Percentiles rank a stretch among this genome's conserved stretches.
Evolutionary conservation across 2,113 vertebrate genomes (phyloP).

Genomic region (Microcebus murinus): DNA sequence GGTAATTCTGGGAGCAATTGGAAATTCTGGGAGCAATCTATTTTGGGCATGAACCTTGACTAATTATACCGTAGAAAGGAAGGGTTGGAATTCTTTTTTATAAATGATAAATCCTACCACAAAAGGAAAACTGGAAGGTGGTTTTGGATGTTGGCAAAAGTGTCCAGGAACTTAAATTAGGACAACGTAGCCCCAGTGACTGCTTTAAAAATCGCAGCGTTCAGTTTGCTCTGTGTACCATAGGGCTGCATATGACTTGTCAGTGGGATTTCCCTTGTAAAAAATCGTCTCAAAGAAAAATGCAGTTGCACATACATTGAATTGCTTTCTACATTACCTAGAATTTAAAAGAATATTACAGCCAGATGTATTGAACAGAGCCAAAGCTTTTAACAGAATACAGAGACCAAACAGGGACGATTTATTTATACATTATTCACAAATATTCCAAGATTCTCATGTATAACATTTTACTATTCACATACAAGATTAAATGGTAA

Average conservation of each 20-base stretch:
- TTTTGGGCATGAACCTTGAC: not conserved
- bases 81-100: not conserved
- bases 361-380: not conserved
- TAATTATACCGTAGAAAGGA: slow-evolving; percentile 10
- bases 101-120: not conserved
- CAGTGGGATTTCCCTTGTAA: not conserved
- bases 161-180: not conserved
- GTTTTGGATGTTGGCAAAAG: not conserved
- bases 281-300: not conserved
- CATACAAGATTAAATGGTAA: not conserved
- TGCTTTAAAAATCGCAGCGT: not conserved
- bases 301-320: not conserved
- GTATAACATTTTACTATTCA: not conserved
- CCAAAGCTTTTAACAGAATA: not conserved
- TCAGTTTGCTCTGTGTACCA: not conserved
- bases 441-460: not conserved
- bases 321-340: not conserved
- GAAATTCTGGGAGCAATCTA: slow-evolving; percentile 34
- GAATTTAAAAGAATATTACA: slow-evolving; percentile 3
- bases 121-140: not conserved
- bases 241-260: not conserved
- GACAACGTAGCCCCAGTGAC: not conserved
- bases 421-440: not conserved
- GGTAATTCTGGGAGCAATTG: slow-evolving; percentile 35
- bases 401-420: not conserved